Evolutionary conservation across 2,113 vertebrate genomes (phyloP), one percentile per base, ranked within the genome.

Genomic region (Stegastes partitus): DNA sequence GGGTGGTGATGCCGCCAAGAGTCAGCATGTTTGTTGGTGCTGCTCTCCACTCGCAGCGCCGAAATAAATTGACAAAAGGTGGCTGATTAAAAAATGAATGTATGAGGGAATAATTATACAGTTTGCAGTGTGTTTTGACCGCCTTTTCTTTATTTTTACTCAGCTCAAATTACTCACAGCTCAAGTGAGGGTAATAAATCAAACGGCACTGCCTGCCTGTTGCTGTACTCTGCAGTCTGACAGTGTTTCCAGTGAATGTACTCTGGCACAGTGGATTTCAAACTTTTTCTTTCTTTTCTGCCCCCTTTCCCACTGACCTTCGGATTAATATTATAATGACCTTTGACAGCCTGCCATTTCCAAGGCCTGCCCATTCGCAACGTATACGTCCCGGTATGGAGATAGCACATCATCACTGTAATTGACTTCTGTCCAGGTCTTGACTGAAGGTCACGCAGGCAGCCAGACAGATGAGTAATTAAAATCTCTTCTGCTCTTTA

Each of bases 341-440:
- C 86, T 86, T 85, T 87, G 89, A 86, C 86, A 81, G 55, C 19
- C 65, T 79, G 74, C 80, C 75, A 79, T 85, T 86, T 85, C 54
- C 64, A 67, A 64, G 58, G 64, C 71, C 59, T 1, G 62, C 45
- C 53, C 68, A 45, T 74, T 77, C 45, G 47, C 67, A 51, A 73
- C 54, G 74, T 77, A 72, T 51, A 81, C 49, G 54, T 26, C 8
- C 75, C 47, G 82, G 81, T 66, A 64, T 11, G 77, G 65, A 81
- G 76, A 68, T 9, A 11, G 74, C 76, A 77, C 78, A 87, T 84
- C 87, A 80, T 84, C 77, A 53, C 56, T 26, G 64, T 90, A 89
- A 91, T 91, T 82, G 89, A 90, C 90, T 89, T 65, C 61, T 85
- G 84, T 90, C 87, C 87, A 72, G 88, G 83, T 90, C 83, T 70